Evolutionary conservation across 2,888 invertebrate species (phyloP).

Genomic region (Argynnis bischoffii): DNA sequence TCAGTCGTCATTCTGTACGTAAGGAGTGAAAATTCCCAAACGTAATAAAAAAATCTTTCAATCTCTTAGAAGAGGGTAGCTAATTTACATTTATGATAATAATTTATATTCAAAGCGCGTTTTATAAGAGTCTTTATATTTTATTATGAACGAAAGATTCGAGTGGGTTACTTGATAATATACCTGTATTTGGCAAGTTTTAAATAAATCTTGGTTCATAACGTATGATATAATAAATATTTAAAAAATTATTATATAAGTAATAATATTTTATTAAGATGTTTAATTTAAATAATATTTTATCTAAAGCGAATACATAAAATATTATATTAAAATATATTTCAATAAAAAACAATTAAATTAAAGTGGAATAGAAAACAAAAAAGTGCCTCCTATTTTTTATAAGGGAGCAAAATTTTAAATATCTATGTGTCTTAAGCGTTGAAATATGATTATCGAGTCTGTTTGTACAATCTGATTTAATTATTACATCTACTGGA

Average conservation of each 20-base stretch:
- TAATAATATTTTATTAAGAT: too few species aligned
- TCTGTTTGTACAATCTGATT: conserved; percentile 5
- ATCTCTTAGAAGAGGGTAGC: conserved; percentile 4
- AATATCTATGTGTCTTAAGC: neutral
- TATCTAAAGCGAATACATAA: too few species aligned
- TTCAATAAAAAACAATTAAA: too few species aligned
- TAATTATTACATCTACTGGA: conserved; percentile 7
- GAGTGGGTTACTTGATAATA: too few species aligned
- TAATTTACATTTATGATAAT: conserved; percentile 18
- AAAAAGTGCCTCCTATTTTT: too few species aligned
- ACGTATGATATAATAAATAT: too few species aligned
- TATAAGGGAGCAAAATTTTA: neutral
- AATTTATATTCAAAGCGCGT: conserved; percentile 25
- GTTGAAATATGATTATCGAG: neutral
- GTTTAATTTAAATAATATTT: too few species aligned
- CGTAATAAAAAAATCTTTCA: conserved; percentile 23
- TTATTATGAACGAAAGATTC: conserved; percentile 2
- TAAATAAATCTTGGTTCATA: too few species aligned
- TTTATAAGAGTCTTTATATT: conserved; percentile 3
- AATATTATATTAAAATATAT: too few species aligned
- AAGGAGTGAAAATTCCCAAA: conserved; percentile 19
- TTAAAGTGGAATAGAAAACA: too few species aligned
- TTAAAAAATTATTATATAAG: too few species aligned
- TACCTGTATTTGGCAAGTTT: too few species aligned
- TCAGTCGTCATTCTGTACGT: neutral